phyloP scores from a whole-genome alignment of 1,140 invertebrate species.

The Camponotus vicinus region DNA sequence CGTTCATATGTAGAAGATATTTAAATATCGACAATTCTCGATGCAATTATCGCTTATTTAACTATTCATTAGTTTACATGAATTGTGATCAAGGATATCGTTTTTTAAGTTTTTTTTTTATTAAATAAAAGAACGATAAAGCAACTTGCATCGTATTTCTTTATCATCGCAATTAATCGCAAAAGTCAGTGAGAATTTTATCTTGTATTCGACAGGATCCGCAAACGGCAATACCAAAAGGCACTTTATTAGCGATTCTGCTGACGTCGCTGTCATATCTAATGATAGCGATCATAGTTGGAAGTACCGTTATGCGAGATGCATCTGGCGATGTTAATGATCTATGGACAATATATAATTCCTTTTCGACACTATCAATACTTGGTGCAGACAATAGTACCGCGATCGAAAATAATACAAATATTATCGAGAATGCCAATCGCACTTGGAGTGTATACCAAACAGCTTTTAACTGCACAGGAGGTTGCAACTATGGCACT shows the following conservation, averaged over 20 bases:
- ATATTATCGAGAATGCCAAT: constrained; percentile 29
- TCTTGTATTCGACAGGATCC: constrained; percentile 91
- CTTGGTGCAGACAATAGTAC: constrained; percentile 43
- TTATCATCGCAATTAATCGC: neutral
- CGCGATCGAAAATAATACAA: constrained; percentile 43
- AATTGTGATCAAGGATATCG: constrained; percentile 12
- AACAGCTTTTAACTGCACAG: constrained; percentile 80
- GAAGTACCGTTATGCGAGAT: constrained; percentile 91
- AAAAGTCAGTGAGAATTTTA: constrained; percentile 1
- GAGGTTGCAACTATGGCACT: constrained; percentile 90
- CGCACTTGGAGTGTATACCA: constrained; percentile 79
- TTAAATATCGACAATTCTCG: constrained; percentile 3
- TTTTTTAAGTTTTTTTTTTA: constrained; percentile 4
- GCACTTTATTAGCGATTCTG: constrained; percentile 95
- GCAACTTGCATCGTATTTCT: neutral
- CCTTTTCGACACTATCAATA: constrained; percentile 45
- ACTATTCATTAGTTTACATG: constrained; percentile 21
- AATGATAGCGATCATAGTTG: constrained; percentile 92
- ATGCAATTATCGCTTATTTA: constrained; percentile 1
- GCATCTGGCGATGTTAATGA: constrained; percentile 90
- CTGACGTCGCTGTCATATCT: constrained; percentile 95
- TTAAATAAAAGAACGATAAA: neutral
- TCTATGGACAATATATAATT: constrained; percentile 75
- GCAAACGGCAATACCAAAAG: constrained; percentile 95
- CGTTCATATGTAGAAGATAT: constrained; percentile 45